These are phyloP conservation scores for Napeogenes inachia DNA, from an alignment of 2,888 invertebrate species.

Conservation along the genomic window DNA sequence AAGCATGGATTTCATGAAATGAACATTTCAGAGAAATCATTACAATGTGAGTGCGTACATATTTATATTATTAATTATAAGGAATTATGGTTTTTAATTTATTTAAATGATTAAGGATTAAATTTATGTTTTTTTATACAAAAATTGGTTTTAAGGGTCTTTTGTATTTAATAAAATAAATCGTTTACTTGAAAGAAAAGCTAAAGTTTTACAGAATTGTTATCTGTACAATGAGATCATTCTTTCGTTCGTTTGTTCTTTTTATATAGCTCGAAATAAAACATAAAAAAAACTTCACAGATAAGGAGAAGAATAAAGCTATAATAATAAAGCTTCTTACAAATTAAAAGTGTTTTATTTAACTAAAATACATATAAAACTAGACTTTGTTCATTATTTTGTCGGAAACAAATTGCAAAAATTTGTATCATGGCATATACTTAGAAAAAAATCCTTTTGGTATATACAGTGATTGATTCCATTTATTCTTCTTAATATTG, in stretches of 20 bases:
- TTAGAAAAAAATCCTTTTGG: too few species aligned
- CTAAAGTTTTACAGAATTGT: slow-evolving; percentile 26
- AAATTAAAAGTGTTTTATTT: slow-evolving; percentile 2
- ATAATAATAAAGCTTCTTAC: neutral
- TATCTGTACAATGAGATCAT: slow-evolving; percentile 28
- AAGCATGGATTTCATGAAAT: too few species aligned
- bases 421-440: too few species aligned
- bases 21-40: too few species aligned
- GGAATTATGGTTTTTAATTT: too few species aligned
- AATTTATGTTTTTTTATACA: slow-evolving; percentile 28
- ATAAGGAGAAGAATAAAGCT: slow-evolving; percentile 3
- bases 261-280: slow-evolving; percentile 1
- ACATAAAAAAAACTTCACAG: slow-evolving; percentile 4
- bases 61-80: too few species aligned
- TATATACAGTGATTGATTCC: too few species aligned
- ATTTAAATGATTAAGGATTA: too few species aligned
- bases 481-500: too few species aligned
- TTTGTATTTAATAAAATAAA: slow-evolving; percentile 40
- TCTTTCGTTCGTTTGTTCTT: slow-evolving; percentile 15
- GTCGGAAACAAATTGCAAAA: too few species aligned
- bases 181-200: slow-evolving; percentile 33
- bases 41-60: too few species aligned
- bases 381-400: neutral
- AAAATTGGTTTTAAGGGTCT: slow-evolving; percentile 35
- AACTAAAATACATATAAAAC: neutral